Evolutionary conservation across 2,797 vertebrate species (phyloP).

Genomic region (Amblyopsis hoosieri): DNA sequence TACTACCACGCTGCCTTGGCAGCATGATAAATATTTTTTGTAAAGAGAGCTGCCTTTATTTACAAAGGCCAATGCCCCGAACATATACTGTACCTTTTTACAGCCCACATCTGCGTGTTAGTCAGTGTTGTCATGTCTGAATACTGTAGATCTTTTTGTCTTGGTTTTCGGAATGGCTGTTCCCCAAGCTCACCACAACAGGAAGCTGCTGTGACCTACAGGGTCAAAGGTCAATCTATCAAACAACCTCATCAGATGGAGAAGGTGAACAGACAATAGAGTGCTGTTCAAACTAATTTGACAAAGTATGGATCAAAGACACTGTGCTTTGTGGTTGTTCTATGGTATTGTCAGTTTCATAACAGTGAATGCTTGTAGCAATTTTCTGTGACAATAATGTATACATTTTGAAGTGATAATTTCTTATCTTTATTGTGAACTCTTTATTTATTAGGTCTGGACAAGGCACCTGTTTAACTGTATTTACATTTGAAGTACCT

Average conservation of each 20-base stretch:
- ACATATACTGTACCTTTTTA: slow-evolving; percentile 65
- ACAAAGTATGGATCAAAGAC: slow-evolving; percentile 42
- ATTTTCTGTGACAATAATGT: slow-evolving; percentile 67
- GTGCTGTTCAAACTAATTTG: slow-evolving; percentile 44
- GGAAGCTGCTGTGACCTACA: slow-evolving; percentile 42
- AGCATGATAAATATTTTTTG: slow-evolving; percentile 91
- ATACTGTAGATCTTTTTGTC: slow-evolving; percentile 60
- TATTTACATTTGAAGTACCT: slow-evolving; percentile 40
- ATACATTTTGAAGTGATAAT: slow-evolving; percentile 53
- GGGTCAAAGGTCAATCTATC: slow-evolving; percentile 57
- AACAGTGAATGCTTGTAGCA: slow-evolving; percentile 50
- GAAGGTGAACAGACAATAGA: slow-evolving; percentile 38
- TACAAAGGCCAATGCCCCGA: slow-evolving; percentile 87
- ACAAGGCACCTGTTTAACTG: slow-evolving; percentile 40
- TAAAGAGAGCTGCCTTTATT: slow-evolving; percentile 95
- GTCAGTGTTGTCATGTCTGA: slow-evolving; percentile 72
- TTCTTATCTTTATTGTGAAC: slow-evolving; percentile 53
- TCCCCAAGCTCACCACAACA: slow-evolving; percentile 58
- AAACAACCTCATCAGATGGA: slow-evolving; percentile 58
- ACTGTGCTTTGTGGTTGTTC: slow-evolving; percentile 47
- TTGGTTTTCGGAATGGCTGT: slow-evolving; percentile 50
- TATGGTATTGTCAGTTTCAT: slow-evolving; percentile 43
- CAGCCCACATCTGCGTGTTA: slow-evolving; percentile 63
- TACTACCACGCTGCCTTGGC: slow-evolving; percentile 94
- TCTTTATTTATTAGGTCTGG: slow-evolving; percentile 35